Conservation (phyloP, 2,113 vertebrate species). For the Thinocorus orbignyianus region DNA sequence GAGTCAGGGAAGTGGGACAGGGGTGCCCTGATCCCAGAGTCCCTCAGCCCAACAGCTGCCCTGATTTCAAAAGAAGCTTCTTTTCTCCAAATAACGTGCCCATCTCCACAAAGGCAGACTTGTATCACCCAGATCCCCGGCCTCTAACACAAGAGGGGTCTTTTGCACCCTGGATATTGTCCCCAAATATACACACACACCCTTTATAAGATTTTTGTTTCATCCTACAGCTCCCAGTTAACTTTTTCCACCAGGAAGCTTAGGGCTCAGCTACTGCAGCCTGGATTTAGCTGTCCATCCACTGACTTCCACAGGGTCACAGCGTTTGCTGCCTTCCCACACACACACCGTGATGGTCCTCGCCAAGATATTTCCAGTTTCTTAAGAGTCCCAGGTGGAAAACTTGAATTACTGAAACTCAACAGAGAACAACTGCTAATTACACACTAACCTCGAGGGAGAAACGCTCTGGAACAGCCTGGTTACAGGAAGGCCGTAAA, state of each 20-base stretch:
- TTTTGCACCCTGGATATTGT: neutral
- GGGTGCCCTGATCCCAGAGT: neutral
- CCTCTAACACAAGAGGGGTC: neutral
- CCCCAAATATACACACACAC: accelerated
- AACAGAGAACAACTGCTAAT: neutral
- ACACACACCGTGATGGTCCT: neutral
- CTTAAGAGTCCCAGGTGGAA: neutral
- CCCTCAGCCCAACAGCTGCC: neutral
- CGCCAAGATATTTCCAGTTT: neutral
- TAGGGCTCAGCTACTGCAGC: neutral
- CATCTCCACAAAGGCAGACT: neutral
- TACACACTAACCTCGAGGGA: conserved; percentile 1
- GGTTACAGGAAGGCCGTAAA: conserved; percentile 48
- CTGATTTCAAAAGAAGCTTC: neutral
- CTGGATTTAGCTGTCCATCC: neutral
- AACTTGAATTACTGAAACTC: conserved; percentile 14
- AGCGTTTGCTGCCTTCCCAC: neutral
- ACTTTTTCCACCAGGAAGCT: neutral
- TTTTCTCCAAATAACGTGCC: neutral
- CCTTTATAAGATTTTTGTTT: neutral
- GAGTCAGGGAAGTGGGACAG: neutral
- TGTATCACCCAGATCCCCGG: neutral
- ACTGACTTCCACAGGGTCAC: neutral
- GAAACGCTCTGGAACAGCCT: conserved; percentile 27
- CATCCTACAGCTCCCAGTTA: neutral